Percentiles rank a stretch among this genome's conserved stretches.
phyloP scores from a whole-genome alignment of 2,888 invertebrate species.

The Spodoptera littoralis region DNA sequence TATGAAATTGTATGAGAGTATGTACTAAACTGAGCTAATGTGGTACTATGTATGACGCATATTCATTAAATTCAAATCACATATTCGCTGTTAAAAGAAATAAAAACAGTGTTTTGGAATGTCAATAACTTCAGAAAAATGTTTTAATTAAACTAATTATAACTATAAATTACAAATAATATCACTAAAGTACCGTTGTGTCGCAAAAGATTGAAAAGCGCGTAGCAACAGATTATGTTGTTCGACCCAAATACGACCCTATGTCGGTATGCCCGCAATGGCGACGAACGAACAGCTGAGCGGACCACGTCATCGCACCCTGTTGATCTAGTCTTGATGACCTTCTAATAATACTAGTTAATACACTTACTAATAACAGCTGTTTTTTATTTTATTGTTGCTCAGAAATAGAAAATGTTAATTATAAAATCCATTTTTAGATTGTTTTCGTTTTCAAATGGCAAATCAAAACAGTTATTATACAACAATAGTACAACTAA shows the following conservation, averaged over 20 bases:
- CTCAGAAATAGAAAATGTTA: not conserved
- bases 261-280: constrained; percentile 39
- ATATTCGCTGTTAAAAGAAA: too few species aligned
- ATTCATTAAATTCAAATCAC: too few species aligned
- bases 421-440: too few species aligned
- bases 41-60: too few species aligned
- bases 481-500: too few species aligned
- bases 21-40: not conserved
- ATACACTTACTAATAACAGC: constrained; percentile 9
- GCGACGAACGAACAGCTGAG: constrained; percentile 49
- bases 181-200: constrained; percentile 18
- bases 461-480: too few species aligned
- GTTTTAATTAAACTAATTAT: not conserved
- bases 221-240: constrained; percentile 51
- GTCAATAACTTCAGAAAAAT: too few species aligned
- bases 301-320: constrained; percentile 38
- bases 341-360: constrained; percentile 24
- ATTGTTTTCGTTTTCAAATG: too few species aligned
- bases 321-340: constrained; percentile 43
- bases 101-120: too few species aligned
- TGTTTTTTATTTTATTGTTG: not conserved
- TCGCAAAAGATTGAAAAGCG: constrained; percentile 33
- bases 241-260: constrained; percentile 52
- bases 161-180: constrained; percentile 18
- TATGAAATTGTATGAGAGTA: not conserved